Evolutionary conservation across 2,888 invertebrate species (phyloP), one percentile per base, ranked within the genome.

Genomic region (Eudemis profundana): DNA sequence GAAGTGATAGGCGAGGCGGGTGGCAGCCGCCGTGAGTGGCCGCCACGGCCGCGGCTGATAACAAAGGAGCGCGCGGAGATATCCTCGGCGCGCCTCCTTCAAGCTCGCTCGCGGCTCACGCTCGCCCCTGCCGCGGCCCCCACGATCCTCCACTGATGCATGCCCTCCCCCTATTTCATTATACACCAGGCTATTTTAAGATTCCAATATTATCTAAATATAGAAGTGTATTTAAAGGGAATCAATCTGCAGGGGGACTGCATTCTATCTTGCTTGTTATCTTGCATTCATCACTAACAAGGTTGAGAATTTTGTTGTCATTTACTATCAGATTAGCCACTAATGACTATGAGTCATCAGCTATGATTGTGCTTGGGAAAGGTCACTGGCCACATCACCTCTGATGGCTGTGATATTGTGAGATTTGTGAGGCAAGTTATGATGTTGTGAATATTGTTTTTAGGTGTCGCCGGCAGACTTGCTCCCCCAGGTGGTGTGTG

Each of bases 401-500:
- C n/a, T 81, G 85, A 82, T 84, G 79, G 83, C 70, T 76, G 69
- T 72, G 72, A 71, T 79, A 73, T 82, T 84, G 78, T 81, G 76
- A 83, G 83, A n/a, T n/a, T n/a, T n/a, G 81, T 77, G 65, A 73
- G 56, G n/a, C n/a, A n/a, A n/a, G n/a, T n/a, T n/a, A n/a, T 83
- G 74, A 83, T 76, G 57, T 72, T 74, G 72, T 78, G 40, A 77
- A 77, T 78, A 74, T 72, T 78, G 73, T 78, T 93, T 92, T 76
- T 89, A 96, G 96, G 95, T 96, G 70, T 94, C 95, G 76, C 95
- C 95, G 82, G 94, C 93, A 78, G 96, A 97, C 87, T 93, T 94
- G 77, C 93, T 96, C 82, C 96, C 96, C 74, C 94, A 95, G 76
- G 94, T 96, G 76, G 94, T 97, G 73, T 97, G 97, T 90, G 94